Conservation (phyloP, 2,797 vertebrate species). For the Malacoraja senta region DNA sequence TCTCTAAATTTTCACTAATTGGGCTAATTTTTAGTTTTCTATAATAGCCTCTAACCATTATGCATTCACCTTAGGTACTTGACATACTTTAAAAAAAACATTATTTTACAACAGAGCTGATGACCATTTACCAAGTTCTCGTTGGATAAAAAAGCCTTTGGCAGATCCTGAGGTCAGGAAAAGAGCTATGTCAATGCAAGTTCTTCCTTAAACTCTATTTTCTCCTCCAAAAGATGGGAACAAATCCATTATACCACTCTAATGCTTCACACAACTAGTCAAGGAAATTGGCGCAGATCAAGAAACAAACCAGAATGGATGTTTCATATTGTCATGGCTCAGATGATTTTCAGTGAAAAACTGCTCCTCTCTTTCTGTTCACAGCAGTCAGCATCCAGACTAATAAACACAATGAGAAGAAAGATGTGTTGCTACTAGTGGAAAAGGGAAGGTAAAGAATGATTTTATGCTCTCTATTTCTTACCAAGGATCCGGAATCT, state of each 20-base stretch:
- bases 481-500: neutral
- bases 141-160: neutral
- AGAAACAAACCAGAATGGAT: neutral
- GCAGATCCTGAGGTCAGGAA: neutral
- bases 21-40: too few species aligned
- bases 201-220: neutral
- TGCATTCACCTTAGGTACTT: too few species aligned
- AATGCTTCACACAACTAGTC: neutral
- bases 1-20: too few species aligned
- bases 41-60: too few species aligned
- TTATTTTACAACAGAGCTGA: neutral
- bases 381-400: conserved; percentile 74
- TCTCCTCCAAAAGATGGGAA: neutral
- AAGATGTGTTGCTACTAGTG: conserved; percentile 83
- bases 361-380: conserved; percentile 38
- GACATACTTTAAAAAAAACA: too few species aligned
- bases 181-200: neutral
- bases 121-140: neutral
- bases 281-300: neutral
- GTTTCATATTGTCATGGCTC: neutral
- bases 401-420: conserved; percentile 75
- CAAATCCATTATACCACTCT: neutral
- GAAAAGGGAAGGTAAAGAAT: conserved; percentile 80
- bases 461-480: neutral
- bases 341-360: neutral